These are phyloP conservation scores for Pelvicachromis taeniatus DNA, from an alignment of 2,113 vertebrate genomes.

Conservation along the genomic window DNA sequence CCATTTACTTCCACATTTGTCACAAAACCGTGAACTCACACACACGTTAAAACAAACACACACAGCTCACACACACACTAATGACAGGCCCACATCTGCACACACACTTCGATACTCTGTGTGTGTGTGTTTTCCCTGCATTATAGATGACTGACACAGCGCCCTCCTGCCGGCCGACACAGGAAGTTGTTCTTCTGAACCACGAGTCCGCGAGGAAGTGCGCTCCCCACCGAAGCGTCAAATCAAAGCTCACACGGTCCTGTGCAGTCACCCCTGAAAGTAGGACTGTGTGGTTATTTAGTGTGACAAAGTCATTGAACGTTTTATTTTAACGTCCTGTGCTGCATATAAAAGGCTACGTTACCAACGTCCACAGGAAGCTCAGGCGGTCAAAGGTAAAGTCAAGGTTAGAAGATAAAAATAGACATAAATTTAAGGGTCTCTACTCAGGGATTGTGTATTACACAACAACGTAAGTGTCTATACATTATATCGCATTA, in stretches of 20 bases:
- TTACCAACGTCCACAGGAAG: background rate
- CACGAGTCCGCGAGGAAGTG: background rate
- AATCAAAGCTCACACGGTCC: background rate
- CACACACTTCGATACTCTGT: background rate
- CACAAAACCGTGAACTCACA: background rate
- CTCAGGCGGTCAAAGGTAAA: background rate
- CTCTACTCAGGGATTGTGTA: too few relatives aligned
- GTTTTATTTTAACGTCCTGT: background rate
- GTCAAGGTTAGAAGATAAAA: background rate
- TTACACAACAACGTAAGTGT: too few relatives aligned
- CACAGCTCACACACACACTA: background rate
- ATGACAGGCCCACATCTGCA: background rate
- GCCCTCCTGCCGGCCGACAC: background rate
- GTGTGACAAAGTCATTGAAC: background rate
- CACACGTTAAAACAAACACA: background rate
- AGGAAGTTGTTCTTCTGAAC: background rate
- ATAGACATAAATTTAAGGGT: too few relatives aligned
- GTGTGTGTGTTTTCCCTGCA: background rate
- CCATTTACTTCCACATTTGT: constrained; percentile 5
- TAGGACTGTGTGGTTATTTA: background rate
- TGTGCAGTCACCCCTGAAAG: background rate
- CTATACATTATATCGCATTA: too few relatives aligned
- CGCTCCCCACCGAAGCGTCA: background rate
- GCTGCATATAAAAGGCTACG: background rate
- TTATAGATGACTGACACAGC: background rate